Evolutionary conservation across 2,113 vertebrate genomes (phyloP).

Genomic region (Gila orcuttii): DNA sequence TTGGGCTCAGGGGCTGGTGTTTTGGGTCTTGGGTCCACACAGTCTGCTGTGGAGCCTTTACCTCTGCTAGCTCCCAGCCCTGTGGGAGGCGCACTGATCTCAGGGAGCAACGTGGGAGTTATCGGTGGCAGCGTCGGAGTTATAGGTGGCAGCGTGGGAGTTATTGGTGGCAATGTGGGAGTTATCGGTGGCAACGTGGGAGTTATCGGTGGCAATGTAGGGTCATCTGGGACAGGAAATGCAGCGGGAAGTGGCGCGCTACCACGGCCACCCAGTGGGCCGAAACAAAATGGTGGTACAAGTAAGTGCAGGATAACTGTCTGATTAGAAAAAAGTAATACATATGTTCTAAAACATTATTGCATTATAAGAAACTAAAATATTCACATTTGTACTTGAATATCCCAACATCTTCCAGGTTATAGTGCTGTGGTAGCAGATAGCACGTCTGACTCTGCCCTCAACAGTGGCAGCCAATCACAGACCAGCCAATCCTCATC

Average conservation of each 20-base stretch:
- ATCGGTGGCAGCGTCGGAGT: constrained; percentile 69
- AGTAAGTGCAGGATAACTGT: constrained; percentile 74
- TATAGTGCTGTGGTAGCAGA: constrained; percentile 88
- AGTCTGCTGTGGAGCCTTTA: constrained; percentile 57
- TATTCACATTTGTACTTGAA: not conserved
- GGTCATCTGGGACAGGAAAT: constrained; percentile 61
- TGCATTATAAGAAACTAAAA: not conserved
- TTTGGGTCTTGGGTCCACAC: constrained; percentile 62
- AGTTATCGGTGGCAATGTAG: constrained; percentile 64
- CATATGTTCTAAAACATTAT: not conserved
- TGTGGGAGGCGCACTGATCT: constrained; percentile 56
- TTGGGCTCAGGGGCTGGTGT: constrained; percentile 64
- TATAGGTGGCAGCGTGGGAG: constrained; percentile 68
- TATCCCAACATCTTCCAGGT: constrained; percentile 67
- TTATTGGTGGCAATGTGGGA: constrained; percentile 69
- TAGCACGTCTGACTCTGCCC: constrained; percentile 79
- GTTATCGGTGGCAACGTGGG: constrained; percentile 70
- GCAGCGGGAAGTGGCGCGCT: constrained; percentile 66
- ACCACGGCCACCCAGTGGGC: constrained; percentile 78
- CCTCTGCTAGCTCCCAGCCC: constrained; percentile 64
- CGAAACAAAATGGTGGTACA: constrained; percentile 86
- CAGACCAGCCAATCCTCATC: constrained; percentile 77
- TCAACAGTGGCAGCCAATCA: constrained; percentile 79
- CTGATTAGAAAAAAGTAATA: not conserved
- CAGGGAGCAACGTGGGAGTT: constrained; percentile 65